Evolutionary conservation across 2,797 vertebrate genomes (phyloP).

Genomic region (Lepus oiostolus): DNA sequence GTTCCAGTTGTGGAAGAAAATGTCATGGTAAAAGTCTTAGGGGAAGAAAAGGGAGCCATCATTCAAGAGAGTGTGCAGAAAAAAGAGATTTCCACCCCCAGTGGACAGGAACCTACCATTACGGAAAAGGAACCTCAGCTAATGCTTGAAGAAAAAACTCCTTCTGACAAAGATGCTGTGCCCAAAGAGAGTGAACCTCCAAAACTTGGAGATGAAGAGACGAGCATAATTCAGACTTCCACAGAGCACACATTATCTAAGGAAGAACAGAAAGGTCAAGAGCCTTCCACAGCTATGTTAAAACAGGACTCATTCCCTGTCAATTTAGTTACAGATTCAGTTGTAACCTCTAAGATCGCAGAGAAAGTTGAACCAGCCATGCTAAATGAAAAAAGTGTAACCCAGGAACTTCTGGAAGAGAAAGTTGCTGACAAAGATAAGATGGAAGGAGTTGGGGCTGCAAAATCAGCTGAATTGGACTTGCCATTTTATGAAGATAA

Average conservation of each 20-base stretch:
- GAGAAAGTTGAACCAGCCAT: slow-evolving; percentile 75
- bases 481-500: slow-evolving; percentile 91
- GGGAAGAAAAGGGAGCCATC: slow-evolving; percentile 83
- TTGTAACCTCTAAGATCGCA: slow-evolving; percentile 59
- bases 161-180: slow-evolving; percentile 72
- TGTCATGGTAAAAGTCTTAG: slow-evolving; percentile 72
- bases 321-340: slow-evolving; percentile 66
- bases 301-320: slow-evolving; percentile 76
- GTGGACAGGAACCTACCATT: slow-evolving; percentile 71
- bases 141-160: slow-evolving; percentile 80
- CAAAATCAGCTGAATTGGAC: slow-evolving; percentile 62
- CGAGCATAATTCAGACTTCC: slow-evolving; percentile 54
- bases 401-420: slow-evolving; percentile 81
- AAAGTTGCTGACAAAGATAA: slow-evolving; percentile 82
- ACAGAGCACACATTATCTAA: slow-evolving; percentile 67
- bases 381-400: slow-evolving; percentile 75
- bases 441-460: slow-evolving; percentile 60
- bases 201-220: slow-evolving; percentile 80
- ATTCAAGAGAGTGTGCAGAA: slow-evolving; percentile 86
- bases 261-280: slow-evolving; percentile 74
- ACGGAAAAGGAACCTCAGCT: slow-evolving; percentile 77
- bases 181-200: slow-evolving; percentile 75
- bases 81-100: slow-evolving; percentile 72
- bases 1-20: slow-evolving; percentile 72
- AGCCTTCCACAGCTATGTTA: slow-evolving; percentile 44